Evolutionary conservation across 2,888 invertebrate species (phyloP).

Genomic region (Lamellibrachia columna): DNA sequence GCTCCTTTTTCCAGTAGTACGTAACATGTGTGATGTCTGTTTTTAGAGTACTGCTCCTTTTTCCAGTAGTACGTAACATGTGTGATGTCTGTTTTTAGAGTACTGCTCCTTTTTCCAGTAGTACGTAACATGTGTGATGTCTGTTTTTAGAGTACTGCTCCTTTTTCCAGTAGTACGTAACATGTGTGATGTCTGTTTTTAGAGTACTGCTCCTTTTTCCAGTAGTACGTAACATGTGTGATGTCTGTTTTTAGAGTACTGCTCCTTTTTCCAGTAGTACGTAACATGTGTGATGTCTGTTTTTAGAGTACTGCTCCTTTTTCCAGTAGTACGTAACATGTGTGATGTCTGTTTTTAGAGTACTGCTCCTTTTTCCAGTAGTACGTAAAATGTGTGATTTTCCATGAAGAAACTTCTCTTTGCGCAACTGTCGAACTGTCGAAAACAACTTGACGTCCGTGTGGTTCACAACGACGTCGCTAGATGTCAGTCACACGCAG

Average conservation of each 20-base stretch:
- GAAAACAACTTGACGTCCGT: neutral
- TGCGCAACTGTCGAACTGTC: neutral
- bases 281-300: neutral
- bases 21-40: neutral
- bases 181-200: no score
- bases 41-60: no score
- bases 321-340: neutral
- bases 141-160: no score
- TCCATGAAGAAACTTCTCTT: neutral
- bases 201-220: no score
- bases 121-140: neutral
- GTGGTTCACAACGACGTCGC: neutral
- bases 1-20: no score
- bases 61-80: neutral
- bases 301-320: no score
- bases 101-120: no score
- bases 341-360: neutral
- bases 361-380: no score
- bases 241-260: no score
- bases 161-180: no score
- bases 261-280: no score
- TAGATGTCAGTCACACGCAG: neutral
- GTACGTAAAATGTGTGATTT: neutral
- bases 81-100: no score
- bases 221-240: neutral